Percentiles rank a stretch among this genome's conserved stretches.
These are phyloP conservation scores for Aphelenchoides avenae DNA, from an alignment of 1,140 invertebrate species.

Conservation along the genomic window DNA sequence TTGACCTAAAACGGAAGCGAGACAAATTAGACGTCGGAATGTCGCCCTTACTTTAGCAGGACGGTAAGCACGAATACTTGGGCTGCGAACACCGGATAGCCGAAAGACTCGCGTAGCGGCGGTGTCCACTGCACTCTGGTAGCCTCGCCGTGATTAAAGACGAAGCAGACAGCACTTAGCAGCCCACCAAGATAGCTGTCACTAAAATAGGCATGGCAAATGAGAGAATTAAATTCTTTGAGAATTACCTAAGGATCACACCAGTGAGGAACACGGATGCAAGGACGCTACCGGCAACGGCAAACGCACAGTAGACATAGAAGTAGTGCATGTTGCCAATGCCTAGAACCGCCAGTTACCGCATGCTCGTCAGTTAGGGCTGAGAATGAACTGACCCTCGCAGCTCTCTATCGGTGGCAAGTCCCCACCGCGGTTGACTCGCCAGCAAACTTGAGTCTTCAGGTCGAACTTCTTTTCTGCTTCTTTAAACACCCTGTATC, in stretches of 20 bases:
- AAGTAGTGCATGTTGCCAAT: conserved; percentile 57
- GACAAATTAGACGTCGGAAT: conserved; percentile 10
- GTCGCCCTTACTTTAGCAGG: conserved; percentile 58
- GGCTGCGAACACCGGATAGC: conserved; percentile 68
- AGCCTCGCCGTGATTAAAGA: conserved; percentile 75
- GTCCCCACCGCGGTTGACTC: conserved; percentile 67
- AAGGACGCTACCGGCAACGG: conserved; percentile 49
- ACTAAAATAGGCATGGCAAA: conserved; percentile 60
- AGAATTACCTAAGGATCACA: conserved; percentile 43
- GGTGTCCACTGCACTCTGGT: conserved; percentile 79
- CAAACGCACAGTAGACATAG: conserved; percentile 51
- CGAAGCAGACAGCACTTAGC: conserved; percentile 69
- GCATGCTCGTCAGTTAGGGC: neutral
- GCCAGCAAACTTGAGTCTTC: conserved; percentile 65
- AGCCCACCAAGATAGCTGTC: conserved; percentile 70
- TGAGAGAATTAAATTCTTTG: neutral
- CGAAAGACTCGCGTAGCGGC: conserved; percentile 76
- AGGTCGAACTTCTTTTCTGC: conserved; percentile 60
- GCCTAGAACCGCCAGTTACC: too few relatives aligned
- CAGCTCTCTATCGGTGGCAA: conserved; percentile 71
- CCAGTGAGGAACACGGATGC: conserved; percentile 48
- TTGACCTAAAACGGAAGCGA: conserved; percentile 65
- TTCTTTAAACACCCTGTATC: conserved; percentile 64
- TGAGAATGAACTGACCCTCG: conserved; percentile 63
- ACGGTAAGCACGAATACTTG: conserved; percentile 62